Conservation (phyloP, 1,140 invertebrate genomes). For the Acromyrmex echinatior region DNA sequence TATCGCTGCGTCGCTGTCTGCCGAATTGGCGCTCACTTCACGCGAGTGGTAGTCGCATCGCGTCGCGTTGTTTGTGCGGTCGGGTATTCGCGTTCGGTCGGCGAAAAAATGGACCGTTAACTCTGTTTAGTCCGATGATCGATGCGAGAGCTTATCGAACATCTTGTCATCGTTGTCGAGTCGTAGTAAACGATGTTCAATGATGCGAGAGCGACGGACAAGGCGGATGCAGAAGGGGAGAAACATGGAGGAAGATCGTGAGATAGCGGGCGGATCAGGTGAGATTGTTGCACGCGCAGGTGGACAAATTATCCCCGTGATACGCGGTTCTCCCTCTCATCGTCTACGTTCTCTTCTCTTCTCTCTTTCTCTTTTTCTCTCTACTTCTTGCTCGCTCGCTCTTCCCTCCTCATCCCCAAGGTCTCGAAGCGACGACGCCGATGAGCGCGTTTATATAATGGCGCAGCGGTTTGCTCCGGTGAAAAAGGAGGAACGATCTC, state of each 20-base stretch:
- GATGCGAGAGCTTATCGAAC: constrained; percentile 78
- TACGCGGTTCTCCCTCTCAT: constrained; percentile 23
- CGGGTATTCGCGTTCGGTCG: not conserved
- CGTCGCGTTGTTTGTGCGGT: not conserved
- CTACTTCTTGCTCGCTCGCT: not conserved
- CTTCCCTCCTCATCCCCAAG: constrained; percentile 17
- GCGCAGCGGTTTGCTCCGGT: constrained; percentile 25
- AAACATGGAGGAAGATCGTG: constrained; percentile 54
- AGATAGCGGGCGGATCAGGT: constrained; percentile 72
- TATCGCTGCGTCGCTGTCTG: too few species aligned
- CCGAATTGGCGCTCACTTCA: constrained; percentile 1
- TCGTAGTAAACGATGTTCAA: constrained; percentile 71
- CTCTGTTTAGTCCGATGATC: constrained; percentile 78
- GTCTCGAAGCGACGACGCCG: constrained; percentile 42
- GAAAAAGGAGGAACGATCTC: constrained; percentile 33
- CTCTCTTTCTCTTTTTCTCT: not conserved
- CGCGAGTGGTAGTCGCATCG: not conserved
- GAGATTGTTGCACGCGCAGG: constrained; percentile 77
- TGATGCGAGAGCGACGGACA: constrained; percentile 70
- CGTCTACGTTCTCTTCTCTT: not conserved
- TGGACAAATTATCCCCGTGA: constrained; percentile 76
- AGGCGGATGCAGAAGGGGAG: constrained; percentile 56
- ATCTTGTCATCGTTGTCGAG: constrained; percentile 76
- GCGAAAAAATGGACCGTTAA: constrained; percentile 57
- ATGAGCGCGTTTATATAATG: constrained; percentile 65